phyloP scores from a whole-genome alignment of 2,888 invertebrate genomes.

The Choreutis nemorana region DNA sequence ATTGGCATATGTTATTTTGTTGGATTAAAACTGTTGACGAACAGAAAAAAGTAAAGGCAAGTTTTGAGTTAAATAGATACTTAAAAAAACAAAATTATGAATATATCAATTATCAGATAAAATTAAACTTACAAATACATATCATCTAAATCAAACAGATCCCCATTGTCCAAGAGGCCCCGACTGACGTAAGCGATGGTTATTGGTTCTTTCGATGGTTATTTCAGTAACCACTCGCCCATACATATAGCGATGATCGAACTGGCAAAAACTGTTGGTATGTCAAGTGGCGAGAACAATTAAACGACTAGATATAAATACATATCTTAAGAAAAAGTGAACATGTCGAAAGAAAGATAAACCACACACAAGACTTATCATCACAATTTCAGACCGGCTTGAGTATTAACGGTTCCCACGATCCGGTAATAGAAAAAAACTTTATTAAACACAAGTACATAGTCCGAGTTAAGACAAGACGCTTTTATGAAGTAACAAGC shows the following conservation, averaged over 20 bases:
- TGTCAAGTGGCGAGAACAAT: constrained; percentile 32
- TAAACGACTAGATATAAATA: neutral
- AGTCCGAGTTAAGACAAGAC: too few species aligned
- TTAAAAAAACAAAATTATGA: constrained; percentile 6
- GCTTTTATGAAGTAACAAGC: too few species aligned
- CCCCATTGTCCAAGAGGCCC: constrained; percentile 44
- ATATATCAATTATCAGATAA: constrained; percentile 6
- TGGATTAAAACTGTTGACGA: too few species aligned
- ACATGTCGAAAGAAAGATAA: neutral
- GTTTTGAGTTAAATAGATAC: constrained; percentile 2
- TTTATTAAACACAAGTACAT: too few species aligned
- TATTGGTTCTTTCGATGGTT: constrained; percentile 37
- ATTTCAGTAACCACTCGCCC: constrained; percentile 38
- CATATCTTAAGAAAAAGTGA: neutral
- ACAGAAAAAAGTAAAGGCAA: too few species aligned
- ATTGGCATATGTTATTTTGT: too few species aligned
- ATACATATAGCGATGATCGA: constrained; percentile 40
- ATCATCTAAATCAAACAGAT: too few species aligned
- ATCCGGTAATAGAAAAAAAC: too few species aligned
- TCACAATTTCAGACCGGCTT: too few species aligned
- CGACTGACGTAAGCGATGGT: constrained; percentile 44
- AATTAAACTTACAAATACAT: constrained; percentile 6
- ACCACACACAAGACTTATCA: too few species aligned
- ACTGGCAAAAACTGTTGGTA: constrained; percentile 37
- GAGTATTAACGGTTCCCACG: too few species aligned